phyloP scores from a whole-genome alignment of 2,113 vertebrate genomes.

The Clarias batrachus region DNA sequence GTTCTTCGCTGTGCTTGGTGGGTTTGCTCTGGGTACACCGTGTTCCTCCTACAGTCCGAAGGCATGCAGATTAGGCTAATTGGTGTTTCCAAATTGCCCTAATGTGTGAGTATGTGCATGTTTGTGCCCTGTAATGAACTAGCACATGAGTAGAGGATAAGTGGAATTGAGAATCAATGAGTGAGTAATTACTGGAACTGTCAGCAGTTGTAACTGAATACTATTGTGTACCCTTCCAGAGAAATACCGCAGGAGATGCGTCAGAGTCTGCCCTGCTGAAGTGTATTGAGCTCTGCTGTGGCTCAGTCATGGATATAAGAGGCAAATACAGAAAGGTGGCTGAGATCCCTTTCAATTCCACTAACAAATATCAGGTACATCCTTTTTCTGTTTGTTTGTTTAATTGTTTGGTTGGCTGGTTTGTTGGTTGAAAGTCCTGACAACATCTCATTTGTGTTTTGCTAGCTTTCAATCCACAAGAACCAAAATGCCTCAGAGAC shows the following conservation, averaged over 20 bases:
- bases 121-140: too few relatives aligned
- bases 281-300: slow-evolving; percentile 89
- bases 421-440: neutral
- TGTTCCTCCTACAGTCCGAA: too few relatives aligned
- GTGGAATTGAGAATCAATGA: too few relatives aligned
- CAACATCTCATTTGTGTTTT: neutral
- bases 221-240: slow-evolving; percentile 62
- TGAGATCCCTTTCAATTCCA: slow-evolving; percentile 94
- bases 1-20: too few relatives aligned
- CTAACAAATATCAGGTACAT: slow-evolving; percentile 91
- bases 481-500: slow-evolving; percentile 66
- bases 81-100: too few relatives aligned
- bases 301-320: slow-evolving; percentile 84
- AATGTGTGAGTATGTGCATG: too few relatives aligned
- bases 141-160: too few relatives aligned
- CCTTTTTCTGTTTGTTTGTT: neutral
- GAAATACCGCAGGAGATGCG: slow-evolving; percentile 87
- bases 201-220: neutral
- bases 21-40: too few relatives aligned
- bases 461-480: slow-evolving; percentile 86
- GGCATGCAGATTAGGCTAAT: too few relatives aligned
- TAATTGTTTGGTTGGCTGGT: neutral
- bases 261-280: slow-evolving; percentile 91
- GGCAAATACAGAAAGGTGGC: slow-evolving; percentile 80
- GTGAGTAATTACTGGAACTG: neutral